Evolutionary conservation across 1,140 invertebrate genomes (phyloP).

Genomic region (Macrobrachium rosenbergii): DNA sequence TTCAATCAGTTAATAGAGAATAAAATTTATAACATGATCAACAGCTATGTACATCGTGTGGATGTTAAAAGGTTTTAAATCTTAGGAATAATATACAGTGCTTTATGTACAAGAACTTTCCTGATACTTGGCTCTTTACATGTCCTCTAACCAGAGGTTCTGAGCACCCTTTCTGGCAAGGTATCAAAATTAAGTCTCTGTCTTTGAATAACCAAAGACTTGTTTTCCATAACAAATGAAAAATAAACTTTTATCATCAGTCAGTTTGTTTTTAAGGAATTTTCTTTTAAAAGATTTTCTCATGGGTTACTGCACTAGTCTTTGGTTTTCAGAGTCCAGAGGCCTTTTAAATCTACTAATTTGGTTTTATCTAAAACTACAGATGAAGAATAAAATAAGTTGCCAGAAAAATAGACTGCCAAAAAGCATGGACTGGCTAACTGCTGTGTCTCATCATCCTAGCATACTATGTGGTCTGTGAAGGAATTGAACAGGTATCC

Average conservation of each 20-base stretch:
- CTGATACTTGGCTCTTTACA: conserved; percentile 51
- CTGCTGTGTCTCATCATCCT: conserved; percentile 50
- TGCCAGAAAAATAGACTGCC: conserved; percentile 61
- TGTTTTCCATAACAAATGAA: conserved; percentile 1
- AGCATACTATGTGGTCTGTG: conserved; percentile 43
- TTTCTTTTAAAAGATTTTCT: background rate
- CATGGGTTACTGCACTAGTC: conserved; percentile 10
- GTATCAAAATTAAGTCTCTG: conserved; percentile 53
- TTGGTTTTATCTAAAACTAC: conserved; percentile 48
- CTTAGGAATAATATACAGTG: conserved; percentile 59
- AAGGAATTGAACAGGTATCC: conserved; percentile 21
- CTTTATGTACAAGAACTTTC: conserved; percentile 60
- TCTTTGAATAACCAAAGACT: conserved; percentile 47
- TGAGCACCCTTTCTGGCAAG: conserved; percentile 53
- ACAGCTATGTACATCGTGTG: conserved; percentile 63
- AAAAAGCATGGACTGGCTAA: conserved; percentile 61
- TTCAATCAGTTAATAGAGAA: conserved; percentile 62
- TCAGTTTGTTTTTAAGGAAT: background rate
- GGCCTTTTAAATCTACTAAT: conserved; percentile 42
- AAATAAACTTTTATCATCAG: conserved; percentile 8
- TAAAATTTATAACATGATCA: conserved; percentile 65
- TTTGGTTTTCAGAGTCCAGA: conserved; percentile 42
- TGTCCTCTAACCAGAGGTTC: conserved; percentile 28
- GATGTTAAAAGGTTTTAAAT: conserved; percentile 53
- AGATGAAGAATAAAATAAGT: conserved; percentile 56